Evolutionary conservation across 2,888 invertebrate species (phyloP), one percentile per base, ranked within the genome.

Genomic region (Chymomyza amoena): DNA sequence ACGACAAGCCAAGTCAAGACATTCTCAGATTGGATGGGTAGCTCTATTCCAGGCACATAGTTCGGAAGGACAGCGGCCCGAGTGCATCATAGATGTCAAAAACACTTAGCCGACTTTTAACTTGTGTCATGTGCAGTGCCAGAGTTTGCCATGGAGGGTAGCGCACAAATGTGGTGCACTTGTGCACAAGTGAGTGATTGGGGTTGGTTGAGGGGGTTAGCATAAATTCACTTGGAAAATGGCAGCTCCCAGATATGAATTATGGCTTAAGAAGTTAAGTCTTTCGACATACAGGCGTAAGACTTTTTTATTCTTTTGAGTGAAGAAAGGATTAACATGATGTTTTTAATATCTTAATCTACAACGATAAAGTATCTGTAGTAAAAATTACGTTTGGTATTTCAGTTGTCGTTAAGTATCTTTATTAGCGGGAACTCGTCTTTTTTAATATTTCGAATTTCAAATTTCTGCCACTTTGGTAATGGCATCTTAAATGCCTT

Each of bases 91-190:
- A 69, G 72, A 66, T 88, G 84, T 76, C 84, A 82, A 75, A 52
- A 76, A 70, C 89, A 84, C 76, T 84, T 82, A 86, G 78, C 73
- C 75, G 76, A 82, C 89, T 82, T 84, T 88, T 82, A 84, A 78
- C 89, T 84, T 82, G 70, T 87, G 84, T 77, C 89, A 85, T 73
- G 80, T 81, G 73, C 84, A 84, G 74, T 60, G 50, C 20, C 15
- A 18, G 7, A 54, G 54, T 20, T 15, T 54, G n/a, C 15, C 5
- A 20, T 20, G 16, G 9, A 54, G 20, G 16, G 18, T 54, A 54
- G 54, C 54, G 7, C 54, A 18, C n/a, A 18, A 54, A 15, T 20
- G 18, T 45, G 54, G 20, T 20, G 54, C 54, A 54, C 6, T 18
- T n/a, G 61, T 56, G n/a, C 57, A 13, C 39, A 45, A 45, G 13